A percentile compares a stretch with the other conserved stretches of the same genome.
Conservation (phyloP, 2,888 invertebrate genomes). For the Galerucella calmariensis region DNA sequence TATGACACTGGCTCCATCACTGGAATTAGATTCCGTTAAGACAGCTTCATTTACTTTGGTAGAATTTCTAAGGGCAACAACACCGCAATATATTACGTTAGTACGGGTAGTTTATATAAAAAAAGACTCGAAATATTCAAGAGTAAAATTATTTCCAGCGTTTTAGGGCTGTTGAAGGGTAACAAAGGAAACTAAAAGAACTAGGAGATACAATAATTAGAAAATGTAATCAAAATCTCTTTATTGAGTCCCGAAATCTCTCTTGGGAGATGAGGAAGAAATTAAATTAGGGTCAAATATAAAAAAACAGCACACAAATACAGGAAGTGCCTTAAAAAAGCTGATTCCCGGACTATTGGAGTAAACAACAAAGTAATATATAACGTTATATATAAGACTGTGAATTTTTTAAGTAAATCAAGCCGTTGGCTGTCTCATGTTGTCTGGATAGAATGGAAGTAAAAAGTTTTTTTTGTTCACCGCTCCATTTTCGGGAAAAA, state of each 20-base stretch:
- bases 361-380: constrained; percentile 19
- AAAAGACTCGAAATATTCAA: background rate
- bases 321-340: background rate
- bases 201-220: too few relatives aligned
- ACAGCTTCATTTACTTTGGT: constrained; percentile 28
- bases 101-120: background rate
- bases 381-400: constrained; percentile 23
- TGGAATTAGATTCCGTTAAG: constrained; percentile 31
- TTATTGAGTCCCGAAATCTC: too few relatives aligned
- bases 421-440: constrained; percentile 8
- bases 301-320: background rate
- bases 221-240: too few relatives aligned
- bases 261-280: too few relatives aligned
- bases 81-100: constrained; percentile 19
- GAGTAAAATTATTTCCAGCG: background rate
- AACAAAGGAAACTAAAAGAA: too few relatives aligned
- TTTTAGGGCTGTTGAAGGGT: background rate
- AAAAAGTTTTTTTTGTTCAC: constrained; percentile 16
- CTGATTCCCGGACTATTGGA: background rate
- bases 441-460: constrained; percentile 14
- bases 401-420: constrained; percentile 27
- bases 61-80: constrained; percentile 17
- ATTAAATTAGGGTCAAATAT: background rate
- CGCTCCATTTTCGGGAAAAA: background rate
- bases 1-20: constrained; percentile 33